Evolutionary conservation across 2,797 vertebrate species (phyloP).

Genomic region (Heliangelus exortis): DNA sequence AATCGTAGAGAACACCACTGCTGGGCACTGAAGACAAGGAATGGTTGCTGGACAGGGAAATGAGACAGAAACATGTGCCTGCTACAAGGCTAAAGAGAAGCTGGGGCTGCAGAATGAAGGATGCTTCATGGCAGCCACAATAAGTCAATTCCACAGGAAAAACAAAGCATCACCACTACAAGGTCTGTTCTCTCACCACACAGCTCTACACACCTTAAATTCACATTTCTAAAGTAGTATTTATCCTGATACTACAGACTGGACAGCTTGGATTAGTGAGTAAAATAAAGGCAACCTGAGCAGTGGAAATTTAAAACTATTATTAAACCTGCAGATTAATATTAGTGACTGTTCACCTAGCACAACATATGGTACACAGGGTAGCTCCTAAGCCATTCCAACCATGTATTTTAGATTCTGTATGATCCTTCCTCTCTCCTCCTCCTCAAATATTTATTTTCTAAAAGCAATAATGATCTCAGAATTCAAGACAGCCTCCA

Average conservation of each 20-base stretch:
- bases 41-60: neutral
- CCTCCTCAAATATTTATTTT: constrained; percentile 69
- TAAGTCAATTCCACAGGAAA: neutral
- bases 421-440: neutral
- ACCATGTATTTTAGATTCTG: neutral
- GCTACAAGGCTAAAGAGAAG: neutral
- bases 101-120: neutral
- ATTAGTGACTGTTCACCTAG: neutral
- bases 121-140: rapidly evolving
- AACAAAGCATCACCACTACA: neutral
- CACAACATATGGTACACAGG: neutral
- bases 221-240: neutral
- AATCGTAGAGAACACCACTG: neutral
- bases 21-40: neutral
- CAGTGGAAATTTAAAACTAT: neutral
- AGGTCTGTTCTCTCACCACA: neutral
- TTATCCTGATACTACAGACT: neutral
- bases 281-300: neutral
- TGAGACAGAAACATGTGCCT: neutral
- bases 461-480: constrained; percentile 57
- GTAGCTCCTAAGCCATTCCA: neutral
- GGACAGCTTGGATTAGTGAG: neutral
- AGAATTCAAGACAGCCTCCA: constrained; percentile 25
- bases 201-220: neutral
- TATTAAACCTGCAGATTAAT: neutral